phyloP scores from a whole-genome alignment of 2,888 invertebrate species.

The Brachypalpus laphriformis region DNA sequence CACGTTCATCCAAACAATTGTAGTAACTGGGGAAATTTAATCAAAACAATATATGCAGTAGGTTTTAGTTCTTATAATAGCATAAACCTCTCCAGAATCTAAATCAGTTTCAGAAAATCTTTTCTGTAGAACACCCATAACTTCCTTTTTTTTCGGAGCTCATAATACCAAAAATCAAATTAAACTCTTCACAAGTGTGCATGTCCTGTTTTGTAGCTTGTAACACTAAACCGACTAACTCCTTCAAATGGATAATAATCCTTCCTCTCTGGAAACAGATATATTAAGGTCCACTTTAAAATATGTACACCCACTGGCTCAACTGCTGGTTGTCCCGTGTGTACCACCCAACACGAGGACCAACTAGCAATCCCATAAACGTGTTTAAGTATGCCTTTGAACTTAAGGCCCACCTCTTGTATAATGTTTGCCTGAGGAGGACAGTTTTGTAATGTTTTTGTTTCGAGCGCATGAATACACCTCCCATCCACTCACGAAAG shows the following conservation, averaged over 20 bases:
- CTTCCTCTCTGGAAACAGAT: constrained; percentile 25
- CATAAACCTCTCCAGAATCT: too few species aligned
- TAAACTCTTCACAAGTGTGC: constrained; percentile 16
- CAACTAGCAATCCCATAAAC: constrained; percentile 48
- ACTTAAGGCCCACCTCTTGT: constrained; percentile 49
- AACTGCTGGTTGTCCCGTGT: neutral
- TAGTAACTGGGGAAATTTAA: too few species aligned
- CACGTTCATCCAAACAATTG: too few species aligned
- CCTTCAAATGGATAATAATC: constrained; percentile 41
- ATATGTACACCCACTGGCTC: constrained; percentile 37
- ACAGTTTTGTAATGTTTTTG: neutral
- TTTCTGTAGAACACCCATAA: too few species aligned
- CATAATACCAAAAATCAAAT: constrained; percentile 28
- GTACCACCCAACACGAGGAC: constrained; percentile 16
- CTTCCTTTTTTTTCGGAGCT: too few species aligned
- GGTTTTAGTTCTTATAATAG: too few species aligned
- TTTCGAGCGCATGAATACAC: neutral
- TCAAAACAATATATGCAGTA: too few species aligned
- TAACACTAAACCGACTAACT: constrained; percentile 34
- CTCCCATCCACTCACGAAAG: constrained; percentile 8
- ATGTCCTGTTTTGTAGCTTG: constrained; percentile 26
- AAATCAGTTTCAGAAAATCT: too few species aligned
- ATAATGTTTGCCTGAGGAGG: neutral
- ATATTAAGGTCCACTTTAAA: constrained; percentile 45
- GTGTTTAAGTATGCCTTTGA: constrained; percentile 54